These are phyloP conservation scores for Pristiophorus japonicus DNA, from an alignment of 2,113 vertebrate genomes.

Conservation along the genomic window DNA sequence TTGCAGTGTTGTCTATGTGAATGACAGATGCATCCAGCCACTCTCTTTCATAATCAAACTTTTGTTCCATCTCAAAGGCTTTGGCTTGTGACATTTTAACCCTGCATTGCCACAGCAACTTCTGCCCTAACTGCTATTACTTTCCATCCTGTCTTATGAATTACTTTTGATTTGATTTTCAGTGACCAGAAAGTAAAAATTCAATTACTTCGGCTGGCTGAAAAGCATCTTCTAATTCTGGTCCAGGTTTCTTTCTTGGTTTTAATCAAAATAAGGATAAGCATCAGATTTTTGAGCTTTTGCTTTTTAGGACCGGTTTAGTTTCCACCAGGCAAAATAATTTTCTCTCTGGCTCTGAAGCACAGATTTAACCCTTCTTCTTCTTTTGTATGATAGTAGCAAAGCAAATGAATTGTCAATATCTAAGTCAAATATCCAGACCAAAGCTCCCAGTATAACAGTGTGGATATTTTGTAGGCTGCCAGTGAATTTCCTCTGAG, in stretches of 20 bases:
- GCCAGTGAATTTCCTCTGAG: too few species aligned
- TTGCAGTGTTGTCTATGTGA: too few species aligned
- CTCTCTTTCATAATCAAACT: too few species aligned
- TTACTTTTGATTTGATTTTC: background rate
- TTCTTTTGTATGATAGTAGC: too few species aligned
- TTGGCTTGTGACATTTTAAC: too few species aligned
- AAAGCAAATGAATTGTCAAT: too few species aligned
- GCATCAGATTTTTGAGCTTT: background rate
- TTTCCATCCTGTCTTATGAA: background rate
- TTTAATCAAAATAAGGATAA: background rate
- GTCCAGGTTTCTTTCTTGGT: background rate
- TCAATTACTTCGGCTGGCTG: background rate
- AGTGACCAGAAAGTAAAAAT: background rate
- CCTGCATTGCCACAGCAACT: background rate
- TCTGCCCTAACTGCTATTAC: background rate
- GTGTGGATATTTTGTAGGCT: too few species aligned
- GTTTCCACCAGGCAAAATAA: background rate
- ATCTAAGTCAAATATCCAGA: too few species aligned
- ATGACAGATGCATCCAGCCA: too few species aligned
- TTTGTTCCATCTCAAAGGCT: too few species aligned
- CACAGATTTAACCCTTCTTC: background rate
- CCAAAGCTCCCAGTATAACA: too few species aligned
- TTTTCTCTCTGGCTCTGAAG: background rate
- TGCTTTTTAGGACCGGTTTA: background rate
- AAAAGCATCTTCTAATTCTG: background rate